Conservation (phyloP, 2,113 vertebrate genomes). For the Pipra filicauda region DNA sequence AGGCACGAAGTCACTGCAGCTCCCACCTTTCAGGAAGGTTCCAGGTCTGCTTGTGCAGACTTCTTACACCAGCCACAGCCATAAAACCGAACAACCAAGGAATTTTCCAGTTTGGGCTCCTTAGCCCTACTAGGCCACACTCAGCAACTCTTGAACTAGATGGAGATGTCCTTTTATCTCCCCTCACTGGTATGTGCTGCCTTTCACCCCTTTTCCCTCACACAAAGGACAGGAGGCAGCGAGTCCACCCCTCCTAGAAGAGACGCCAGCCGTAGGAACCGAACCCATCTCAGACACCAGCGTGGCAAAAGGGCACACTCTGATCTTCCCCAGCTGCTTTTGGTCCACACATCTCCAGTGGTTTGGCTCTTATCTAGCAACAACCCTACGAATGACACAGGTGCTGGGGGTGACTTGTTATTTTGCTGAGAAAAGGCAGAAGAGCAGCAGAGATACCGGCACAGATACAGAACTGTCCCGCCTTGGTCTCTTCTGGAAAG, state of each 20-base stretch:
- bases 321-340: background rate
- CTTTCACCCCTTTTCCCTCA: background rate
- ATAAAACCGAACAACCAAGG: background rate
- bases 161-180: background rate
- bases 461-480: background rate
- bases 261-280: background rate
- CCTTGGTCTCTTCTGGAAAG: background rate
- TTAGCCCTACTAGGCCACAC: background rate
- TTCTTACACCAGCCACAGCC: background rate
- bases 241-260: background rate
- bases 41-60: background rate
- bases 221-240: background rate
- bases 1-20: background rate
- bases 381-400: background rate
- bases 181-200: background rate
- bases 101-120: background rate
- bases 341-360: background rate
- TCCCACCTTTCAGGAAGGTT: background rate
- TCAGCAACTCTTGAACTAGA: background rate
- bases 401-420: background rate
- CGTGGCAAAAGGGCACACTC: background rate
- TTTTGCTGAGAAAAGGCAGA: constrained; percentile 36
- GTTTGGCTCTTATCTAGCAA: background rate
- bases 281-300: background rate
- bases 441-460: background rate